Conservation (phyloP, 2,113 vertebrate genomes). For the Calidris pugnax region DNA sequence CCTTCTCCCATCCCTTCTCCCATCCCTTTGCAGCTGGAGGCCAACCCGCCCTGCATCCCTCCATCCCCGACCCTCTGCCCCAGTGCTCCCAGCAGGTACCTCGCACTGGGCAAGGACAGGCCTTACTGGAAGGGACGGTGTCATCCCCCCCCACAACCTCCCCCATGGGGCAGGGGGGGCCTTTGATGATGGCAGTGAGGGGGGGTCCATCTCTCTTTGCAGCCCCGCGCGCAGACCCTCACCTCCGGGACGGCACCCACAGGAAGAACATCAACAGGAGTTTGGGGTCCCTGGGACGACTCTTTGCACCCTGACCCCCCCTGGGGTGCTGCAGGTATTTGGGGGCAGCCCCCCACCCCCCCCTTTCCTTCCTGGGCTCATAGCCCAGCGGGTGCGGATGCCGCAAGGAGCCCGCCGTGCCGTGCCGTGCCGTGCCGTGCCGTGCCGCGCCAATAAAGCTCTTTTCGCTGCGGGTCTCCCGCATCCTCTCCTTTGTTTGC, state of each 20-base stretch:
- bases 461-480: constrained; percentile 31
- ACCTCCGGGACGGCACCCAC: background rate
- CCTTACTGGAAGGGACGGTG: background rate
- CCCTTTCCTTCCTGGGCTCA: background rate
- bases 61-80: background rate
- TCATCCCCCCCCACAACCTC: background rate
- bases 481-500: constrained; percentile 60
- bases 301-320: background rate
- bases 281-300: background rate
- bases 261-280: background rate
- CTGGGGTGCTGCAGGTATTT: constrained; percentile 42
- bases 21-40: constrained; percentile 21
- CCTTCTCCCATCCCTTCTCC: background rate
- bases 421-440: background rate
- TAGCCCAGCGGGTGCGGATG: background rate
- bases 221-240: background rate
- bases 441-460: constrained; percentile 58
- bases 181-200: background rate
- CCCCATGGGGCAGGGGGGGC: background rate
- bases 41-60: background rate
- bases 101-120: background rate
- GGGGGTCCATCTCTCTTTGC: constrained; percentile 16
- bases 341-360: background rate
- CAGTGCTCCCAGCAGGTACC: constrained; percentile 1
- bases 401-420: background rate